phyloP scores from a whole-genome alignment of 2,113 vertebrate genomes.

The Callorhinus ursinus region DNA sequence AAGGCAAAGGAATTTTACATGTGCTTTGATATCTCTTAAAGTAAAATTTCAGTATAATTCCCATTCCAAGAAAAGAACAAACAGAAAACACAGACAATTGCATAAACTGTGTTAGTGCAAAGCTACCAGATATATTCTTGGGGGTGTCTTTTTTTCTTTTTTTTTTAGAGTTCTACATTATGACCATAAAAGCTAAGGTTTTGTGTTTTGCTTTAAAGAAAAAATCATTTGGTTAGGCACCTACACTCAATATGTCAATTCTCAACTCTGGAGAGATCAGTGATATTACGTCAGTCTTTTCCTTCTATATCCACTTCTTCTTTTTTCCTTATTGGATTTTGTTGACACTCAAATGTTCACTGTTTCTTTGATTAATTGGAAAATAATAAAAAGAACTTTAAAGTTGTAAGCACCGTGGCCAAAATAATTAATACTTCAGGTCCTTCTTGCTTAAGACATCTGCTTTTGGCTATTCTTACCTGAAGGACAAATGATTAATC shows the following conservation, averaged over 20 bases:
- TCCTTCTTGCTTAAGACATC: conserved; percentile 54
- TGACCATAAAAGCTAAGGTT: neutral
- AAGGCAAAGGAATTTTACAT: conserved; percentile 33
- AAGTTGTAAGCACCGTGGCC: neutral
- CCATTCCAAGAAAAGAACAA: conserved; percentile 64
- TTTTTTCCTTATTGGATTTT: conserved; percentile 69
- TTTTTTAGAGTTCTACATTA: neutral
- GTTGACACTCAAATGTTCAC: conserved; percentile 44
- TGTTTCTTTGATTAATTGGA: conserved; percentile 60
- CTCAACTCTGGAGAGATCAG: neutral
- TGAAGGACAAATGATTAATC: conserved; percentile 69
- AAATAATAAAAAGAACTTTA: conserved; percentile 66
- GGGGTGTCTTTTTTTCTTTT: neutral
- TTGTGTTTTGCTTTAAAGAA: neutral
- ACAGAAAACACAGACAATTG: neutral
- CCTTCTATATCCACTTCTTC: neutral
- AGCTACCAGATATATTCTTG: neutral
- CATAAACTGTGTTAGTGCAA: neutral
- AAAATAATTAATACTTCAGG: conserved; percentile 28
- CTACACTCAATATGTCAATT: neutral
- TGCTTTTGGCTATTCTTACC: conserved; percentile 73
- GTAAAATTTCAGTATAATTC: conserved; percentile 40
- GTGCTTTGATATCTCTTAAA: conserved; percentile 69
- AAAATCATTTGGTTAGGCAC: neutral
- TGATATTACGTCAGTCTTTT: neutral